Conservation (phyloP, 2,113 vertebrate species). For the Oreocharis arfaki region DNA sequence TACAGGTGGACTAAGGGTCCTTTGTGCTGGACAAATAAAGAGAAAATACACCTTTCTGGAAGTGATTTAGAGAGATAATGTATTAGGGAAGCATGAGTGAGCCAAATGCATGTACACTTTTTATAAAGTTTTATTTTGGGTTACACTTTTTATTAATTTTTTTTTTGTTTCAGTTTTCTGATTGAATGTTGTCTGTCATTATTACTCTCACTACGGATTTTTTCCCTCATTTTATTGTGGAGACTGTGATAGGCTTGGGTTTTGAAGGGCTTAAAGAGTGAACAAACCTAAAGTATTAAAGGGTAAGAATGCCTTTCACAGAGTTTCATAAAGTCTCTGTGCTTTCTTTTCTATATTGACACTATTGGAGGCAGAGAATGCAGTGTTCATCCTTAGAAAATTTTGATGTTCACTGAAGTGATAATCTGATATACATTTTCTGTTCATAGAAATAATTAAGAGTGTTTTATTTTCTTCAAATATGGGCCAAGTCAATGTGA, state of each 20-base stretch:
- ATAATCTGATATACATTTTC: background rate
- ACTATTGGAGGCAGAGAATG: background rate
- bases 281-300: background rate
- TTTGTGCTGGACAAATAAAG: background rate
- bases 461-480: background rate
- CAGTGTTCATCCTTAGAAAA: background rate
- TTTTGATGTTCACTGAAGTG: background rate
- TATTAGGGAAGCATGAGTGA: background rate
- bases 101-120: background rate
- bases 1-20: background rate
- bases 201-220: background rate
- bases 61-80: background rate
- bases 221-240: background rate
- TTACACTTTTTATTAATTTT: no score
- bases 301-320: background rate
- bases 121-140: no score
- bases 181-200: background rate
- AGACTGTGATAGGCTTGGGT: background rate
- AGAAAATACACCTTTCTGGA: background rate
- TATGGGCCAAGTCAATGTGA: background rate
- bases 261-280: background rate
- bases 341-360: background rate
- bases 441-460: background rate
- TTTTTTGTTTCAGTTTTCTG: background rate
- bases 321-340: background rate